These are phyloP conservation scores for Triplophysa rosa DNA, from an alignment of 2,113 vertebrate species.

Conservation along the genomic window DNA sequence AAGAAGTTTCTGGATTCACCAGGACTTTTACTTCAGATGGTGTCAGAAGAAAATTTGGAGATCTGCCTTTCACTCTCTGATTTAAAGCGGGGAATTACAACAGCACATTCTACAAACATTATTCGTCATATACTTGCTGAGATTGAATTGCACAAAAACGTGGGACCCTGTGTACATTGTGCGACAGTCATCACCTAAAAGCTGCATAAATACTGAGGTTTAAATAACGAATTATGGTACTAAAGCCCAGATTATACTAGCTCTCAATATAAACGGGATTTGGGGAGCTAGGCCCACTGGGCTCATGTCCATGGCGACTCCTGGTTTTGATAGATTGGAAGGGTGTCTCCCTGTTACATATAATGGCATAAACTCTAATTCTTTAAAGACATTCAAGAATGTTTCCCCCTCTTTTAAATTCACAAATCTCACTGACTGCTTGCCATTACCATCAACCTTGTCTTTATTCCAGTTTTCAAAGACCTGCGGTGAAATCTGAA, in stretches of 20 bases:
- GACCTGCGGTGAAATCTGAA: neutral
- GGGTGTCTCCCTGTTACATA: constrained; percentile 1
- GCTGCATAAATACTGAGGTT: constrained; percentile 18
- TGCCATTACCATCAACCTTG: neutral
- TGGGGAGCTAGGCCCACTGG: constrained; percentile 5
- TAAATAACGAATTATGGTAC: constrained; percentile 4
- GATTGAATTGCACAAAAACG: constrained; percentile 4
- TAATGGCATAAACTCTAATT: neutral
- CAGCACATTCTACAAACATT: neutral
- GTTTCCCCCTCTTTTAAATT: neutral
- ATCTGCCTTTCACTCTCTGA: neutral
- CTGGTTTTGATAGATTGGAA: constrained; percentile 6
- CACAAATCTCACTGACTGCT: neutral
- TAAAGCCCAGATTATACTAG: constrained; percentile 26
- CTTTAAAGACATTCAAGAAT: neutral
- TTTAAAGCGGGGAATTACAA: neutral
- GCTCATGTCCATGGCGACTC: neutral
- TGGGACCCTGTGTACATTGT: neutral
- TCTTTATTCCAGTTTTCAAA: neutral
- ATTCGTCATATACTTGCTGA: neutral
- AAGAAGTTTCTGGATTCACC: neutral
- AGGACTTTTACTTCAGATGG: neutral
- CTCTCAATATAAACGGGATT: constrained; percentile 12
- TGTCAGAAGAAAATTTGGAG: neutral
- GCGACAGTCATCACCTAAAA: constrained; percentile 3